These are phyloP conservation scores for Manacus vitellinus DNA, from an alignment of 2,113 vertebrate species.

Conservation along the genomic window DNA sequence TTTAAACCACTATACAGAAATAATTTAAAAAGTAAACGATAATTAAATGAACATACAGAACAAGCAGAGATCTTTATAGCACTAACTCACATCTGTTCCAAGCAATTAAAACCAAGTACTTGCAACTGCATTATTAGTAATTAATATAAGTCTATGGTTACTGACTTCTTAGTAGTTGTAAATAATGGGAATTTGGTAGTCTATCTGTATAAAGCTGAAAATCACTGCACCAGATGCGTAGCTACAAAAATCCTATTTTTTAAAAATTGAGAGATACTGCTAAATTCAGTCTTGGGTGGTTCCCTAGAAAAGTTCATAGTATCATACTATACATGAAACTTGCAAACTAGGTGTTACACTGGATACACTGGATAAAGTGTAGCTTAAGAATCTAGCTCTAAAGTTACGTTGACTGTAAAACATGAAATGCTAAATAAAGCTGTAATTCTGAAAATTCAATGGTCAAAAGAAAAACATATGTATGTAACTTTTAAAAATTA, in stretches of 20 bases:
- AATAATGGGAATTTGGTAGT: background rate
- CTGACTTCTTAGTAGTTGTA: background rate
- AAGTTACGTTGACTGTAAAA: background rate
- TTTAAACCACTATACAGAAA: background rate
- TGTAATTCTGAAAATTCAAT: background rate
- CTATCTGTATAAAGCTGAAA: background rate
- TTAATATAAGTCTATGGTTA: background rate
- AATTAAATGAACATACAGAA: background rate
- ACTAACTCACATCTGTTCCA: background rate
- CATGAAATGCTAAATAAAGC: background rate
- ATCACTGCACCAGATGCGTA: background rate
- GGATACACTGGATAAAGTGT: background rate
- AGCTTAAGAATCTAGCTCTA: background rate
- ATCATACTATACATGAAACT: background rate
- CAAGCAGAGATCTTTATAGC: background rate
- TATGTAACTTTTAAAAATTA: slow-evolving; percentile 26
- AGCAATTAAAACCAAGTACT: background rate
- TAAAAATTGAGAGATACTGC: background rate
- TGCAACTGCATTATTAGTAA: background rate
- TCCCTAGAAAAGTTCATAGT: background rate
- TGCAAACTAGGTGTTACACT: background rate
- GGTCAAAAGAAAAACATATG: slow-evolving; percentile 41
- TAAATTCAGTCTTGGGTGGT: background rate
- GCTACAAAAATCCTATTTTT: background rate
- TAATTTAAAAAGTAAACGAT: background rate